These are phyloP conservation scores for Cyprinella venusta DNA, from an alignment of 2,797 vertebrate species.

Conservation along the genomic window DNA sequence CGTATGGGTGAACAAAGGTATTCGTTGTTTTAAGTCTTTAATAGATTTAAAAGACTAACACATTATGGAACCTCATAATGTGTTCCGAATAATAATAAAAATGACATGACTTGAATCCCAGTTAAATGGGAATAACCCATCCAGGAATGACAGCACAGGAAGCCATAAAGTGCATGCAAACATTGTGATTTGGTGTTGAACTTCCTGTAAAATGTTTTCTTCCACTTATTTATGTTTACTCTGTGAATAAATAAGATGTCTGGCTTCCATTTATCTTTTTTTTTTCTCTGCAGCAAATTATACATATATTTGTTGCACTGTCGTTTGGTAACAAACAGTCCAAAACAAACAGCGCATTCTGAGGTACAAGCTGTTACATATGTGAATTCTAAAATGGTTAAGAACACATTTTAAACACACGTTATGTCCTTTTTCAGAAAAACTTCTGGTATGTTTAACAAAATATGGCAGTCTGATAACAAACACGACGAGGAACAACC, in stretches of 20 bases:
- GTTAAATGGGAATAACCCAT: background rate
- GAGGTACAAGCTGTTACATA: background rate
- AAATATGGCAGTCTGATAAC: constrained; percentile 11
- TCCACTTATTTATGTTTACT: constrained; percentile 43
- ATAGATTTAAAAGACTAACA: background rate
- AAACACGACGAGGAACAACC: constrained; percentile 9
- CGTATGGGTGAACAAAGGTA: background rate
- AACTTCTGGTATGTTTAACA: background rate
- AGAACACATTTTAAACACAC: background rate
- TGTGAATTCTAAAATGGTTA: constrained; percentile 1
- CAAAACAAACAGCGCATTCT: too few relatives aligned
- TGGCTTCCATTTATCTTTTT: constrained; percentile 31
- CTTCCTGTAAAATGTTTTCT: constrained; percentile 38
- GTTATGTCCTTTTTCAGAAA: background rate
- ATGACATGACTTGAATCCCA: background rate
- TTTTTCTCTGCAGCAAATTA: constrained; percentile 35
- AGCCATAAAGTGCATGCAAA: constrained; percentile 41
- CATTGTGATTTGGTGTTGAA: constrained; percentile 38
- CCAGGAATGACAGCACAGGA: constrained; percentile 4
- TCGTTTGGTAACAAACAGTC: constrained; percentile 9
- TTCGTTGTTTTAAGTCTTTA: background rate
- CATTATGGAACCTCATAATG: background rate
- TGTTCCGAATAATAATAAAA: background rate
- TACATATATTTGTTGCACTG: background rate
- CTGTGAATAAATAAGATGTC: constrained; percentile 45